Evolutionary conservation across 1,140 invertebrate species (phyloP).

Genomic region (Subanguina moxae): DNA sequence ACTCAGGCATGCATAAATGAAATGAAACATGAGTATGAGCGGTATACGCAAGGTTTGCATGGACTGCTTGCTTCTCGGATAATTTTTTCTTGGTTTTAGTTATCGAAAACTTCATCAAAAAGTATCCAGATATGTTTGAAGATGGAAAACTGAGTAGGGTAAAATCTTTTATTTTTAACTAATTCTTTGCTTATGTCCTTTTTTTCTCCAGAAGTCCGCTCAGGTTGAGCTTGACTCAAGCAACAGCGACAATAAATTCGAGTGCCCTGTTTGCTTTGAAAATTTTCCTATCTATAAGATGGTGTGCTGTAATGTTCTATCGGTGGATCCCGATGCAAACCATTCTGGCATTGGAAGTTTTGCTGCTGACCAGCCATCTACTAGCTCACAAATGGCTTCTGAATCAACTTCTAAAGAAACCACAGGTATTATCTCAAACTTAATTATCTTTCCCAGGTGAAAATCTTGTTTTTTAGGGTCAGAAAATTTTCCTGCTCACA

Average conservation of each 20-base stretch:
- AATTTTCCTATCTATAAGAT: not conserved
- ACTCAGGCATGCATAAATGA: not conserved
- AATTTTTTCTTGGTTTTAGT: not conserved
- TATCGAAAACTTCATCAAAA: not conserved
- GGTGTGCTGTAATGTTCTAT: conserved; percentile 9
- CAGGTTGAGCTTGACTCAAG: conserved; percentile 1
- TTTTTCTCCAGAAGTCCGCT: conserved; percentile 13
- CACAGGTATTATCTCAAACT: too few species aligned
- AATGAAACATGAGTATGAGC: too few species aligned
- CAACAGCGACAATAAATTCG: conserved; percentile 13
- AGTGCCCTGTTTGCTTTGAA: conserved; percentile 29
- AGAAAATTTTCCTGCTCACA: conserved; percentile 14
- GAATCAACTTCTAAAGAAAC: too few species aligned
- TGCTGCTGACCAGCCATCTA: not conserved
- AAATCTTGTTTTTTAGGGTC: not conserved
- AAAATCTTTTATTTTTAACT: not conserved
- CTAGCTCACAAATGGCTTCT: too few species aligned
- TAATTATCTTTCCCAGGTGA: too few species aligned
- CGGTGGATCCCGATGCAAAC: not conserved
- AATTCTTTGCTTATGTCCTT: not conserved
- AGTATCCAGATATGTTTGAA: conserved; percentile 8
- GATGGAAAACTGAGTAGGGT: conserved; percentile 22
- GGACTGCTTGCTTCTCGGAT: too few species aligned
- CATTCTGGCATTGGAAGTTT: conserved; percentile 4
- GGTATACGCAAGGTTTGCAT: too few species aligned